Conservation (phyloP, 1,140 invertebrate species). For the Drosophila prosaltans region DNA sequence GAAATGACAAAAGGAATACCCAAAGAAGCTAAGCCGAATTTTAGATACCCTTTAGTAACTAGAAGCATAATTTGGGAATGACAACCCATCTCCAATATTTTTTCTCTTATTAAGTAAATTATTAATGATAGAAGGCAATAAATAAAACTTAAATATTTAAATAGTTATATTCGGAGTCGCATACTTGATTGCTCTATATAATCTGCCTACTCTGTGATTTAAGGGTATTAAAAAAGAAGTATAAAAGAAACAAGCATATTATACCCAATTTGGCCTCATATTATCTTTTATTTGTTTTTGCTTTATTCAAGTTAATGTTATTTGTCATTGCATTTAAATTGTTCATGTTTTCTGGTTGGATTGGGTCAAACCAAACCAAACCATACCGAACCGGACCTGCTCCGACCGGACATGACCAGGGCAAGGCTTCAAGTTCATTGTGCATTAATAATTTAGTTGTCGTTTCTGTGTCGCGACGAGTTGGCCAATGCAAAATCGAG, state of each 20-base stretch:
- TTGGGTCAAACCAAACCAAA: conserved; percentile 1
- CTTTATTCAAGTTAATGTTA: conserved; percentile 31
- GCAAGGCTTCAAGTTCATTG: conserved; percentile 70
- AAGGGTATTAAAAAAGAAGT: background rate
- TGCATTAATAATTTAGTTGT: conserved; percentile 80
- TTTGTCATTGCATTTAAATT: conserved; percentile 51
- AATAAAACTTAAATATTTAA: too few relatives aligned
- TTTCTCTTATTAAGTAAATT: too few relatives aligned
- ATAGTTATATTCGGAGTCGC: too few relatives aligned
- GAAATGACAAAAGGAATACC: conserved; percentile 43
- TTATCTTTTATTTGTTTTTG: conserved; percentile 38
- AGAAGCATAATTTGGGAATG: too few relatives aligned
- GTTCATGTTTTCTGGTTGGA: conserved; percentile 41
- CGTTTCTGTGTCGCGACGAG: conserved; percentile 43
- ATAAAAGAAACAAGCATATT: conserved; percentile 17
- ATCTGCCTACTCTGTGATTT: too few relatives aligned
- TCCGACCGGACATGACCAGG: conserved; percentile 1
- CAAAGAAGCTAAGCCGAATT: background rate
- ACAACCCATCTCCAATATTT: too few relatives aligned
- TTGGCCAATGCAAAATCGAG: conserved; percentile 39
- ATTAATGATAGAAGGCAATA: too few relatives aligned
- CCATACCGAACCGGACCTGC: background rate
- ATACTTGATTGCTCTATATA: too few relatives aligned
- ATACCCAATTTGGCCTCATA: conserved; percentile 55
- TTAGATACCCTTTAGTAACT: background rate